phyloP scores from a whole-genome alignment of 2,797 vertebrate genomes.

The Peromyscus eremicus region DNA sequence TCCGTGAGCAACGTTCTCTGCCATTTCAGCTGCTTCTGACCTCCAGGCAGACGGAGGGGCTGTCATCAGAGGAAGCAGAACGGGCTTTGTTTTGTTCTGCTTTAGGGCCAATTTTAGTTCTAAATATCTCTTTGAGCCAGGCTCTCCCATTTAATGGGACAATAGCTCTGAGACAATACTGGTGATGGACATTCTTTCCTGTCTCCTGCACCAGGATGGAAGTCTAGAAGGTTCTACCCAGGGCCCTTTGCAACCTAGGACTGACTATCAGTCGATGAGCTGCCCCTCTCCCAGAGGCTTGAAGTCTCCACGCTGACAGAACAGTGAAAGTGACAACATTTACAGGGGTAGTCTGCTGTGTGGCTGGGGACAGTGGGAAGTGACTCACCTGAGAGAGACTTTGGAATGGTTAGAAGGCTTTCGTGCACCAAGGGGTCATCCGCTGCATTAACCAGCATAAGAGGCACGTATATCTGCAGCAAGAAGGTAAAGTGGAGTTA shows the following conservation, averaged over 20 bases:
- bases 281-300: not conserved
- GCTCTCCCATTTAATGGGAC: not conserved
- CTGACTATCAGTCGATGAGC: not conserved
- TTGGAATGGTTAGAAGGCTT: conserved; percentile 96
- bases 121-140: conserved; percentile 36
- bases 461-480: conserved; percentile 95
- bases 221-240: not conserved
- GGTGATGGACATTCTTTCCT: not conserved
- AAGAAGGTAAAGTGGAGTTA: conserved; percentile 6
- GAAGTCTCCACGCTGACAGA: not conserved
- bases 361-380: not conserved
- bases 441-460: conserved; percentile 96
- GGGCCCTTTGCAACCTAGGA: not conserved
- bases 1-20: not conserved
- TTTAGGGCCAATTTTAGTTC: conserved; percentile 33
- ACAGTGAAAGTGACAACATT: not conserved
- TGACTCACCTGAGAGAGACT: conserved; percentile 94
- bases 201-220: not conserved
- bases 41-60: not conserved
- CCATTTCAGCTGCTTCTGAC: not conserved
- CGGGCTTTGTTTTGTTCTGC: not conserved
- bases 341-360: not conserved
- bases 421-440: conserved; percentile 98
- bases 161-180: not conserved
- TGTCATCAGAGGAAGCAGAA: not conserved